phyloP scores from a whole-genome alignment of 2,888 invertebrate species.

The Agriopis leucophaearia region DNA sequence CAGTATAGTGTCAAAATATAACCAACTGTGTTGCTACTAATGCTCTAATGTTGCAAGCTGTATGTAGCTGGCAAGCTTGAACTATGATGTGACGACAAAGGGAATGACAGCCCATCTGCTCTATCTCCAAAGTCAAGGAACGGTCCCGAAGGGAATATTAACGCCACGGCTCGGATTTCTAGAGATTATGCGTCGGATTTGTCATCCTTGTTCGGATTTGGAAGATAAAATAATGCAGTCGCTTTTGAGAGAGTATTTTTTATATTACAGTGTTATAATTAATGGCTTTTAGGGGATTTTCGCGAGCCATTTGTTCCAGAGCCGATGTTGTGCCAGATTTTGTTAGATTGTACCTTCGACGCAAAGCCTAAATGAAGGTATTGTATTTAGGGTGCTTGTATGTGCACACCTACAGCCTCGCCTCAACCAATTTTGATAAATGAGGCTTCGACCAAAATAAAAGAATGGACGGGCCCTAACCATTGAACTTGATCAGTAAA shows the following conservation, averaged over 20 bases:
- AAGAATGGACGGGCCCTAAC: too few species aligned
- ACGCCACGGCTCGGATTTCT: constrained; percentile 34
- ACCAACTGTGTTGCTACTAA: too few species aligned
- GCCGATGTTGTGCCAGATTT: not conserved
- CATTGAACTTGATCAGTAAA: too few species aligned
- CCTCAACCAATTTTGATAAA: too few species aligned
- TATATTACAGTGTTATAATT: constrained; percentile 13
- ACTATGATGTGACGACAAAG: not conserved
- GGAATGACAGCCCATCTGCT: constrained; percentile 1
- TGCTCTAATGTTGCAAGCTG: too few species aligned
- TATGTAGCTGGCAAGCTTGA: not conserved
- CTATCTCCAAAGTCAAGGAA: constrained; percentile 31
- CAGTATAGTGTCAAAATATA: too few species aligned
- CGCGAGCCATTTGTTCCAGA: not conserved
- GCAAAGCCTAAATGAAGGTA: too few species aligned
- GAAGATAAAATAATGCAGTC: constrained; percentile 28
- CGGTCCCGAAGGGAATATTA: constrained; percentile 42
- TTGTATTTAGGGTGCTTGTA: too few species aligned
- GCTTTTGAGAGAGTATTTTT: constrained; percentile 15
- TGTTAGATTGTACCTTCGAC: too few species aligned
- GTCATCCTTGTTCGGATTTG: constrained; percentile 30
- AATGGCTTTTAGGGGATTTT: constrained; percentile 15
- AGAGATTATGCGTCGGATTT: constrained; percentile 33
- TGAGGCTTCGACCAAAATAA: too few species aligned
- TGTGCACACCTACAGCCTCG: too few species aligned